phyloP scores from a whole-genome alignment of 1,140 invertebrate species.

The Tetranychus cinnabarinus region DNA sequence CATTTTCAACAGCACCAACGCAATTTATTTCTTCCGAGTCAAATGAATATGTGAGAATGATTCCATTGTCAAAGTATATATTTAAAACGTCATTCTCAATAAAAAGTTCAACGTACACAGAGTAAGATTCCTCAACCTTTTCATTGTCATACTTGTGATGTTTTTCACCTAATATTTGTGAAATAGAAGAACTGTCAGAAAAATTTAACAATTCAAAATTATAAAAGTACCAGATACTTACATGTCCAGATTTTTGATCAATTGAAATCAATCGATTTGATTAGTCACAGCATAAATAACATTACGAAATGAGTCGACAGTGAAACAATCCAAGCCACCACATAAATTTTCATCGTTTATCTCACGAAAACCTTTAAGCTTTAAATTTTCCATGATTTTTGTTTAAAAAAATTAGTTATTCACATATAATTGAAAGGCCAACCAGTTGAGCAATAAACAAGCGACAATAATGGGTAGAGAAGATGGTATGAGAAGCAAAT shows the following conservation, averaged over 20 bases:
- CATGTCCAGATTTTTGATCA: background rate
- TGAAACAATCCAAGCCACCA: background rate
- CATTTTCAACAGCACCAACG: constrained; percentile 5
- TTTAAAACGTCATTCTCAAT: background rate
- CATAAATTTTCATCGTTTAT: background rate
- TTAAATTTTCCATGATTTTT: background rate
- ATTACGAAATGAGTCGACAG: background rate
- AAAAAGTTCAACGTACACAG: background rate
- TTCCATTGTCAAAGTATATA: background rate
- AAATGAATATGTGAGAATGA: background rate
- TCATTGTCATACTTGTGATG: background rate
- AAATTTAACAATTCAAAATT: background rate
- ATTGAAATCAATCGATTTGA: background rate
- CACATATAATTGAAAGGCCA: background rate
- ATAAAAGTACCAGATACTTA: background rate
- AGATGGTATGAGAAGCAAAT: background rate
- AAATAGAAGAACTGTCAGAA: no score
- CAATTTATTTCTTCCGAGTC: background rate
- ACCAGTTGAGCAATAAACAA: background rate
- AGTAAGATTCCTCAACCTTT: background rate
- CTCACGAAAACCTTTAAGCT: background rate
- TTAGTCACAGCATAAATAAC: background rate
- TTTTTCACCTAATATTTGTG: no score
- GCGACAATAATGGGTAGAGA: background rate
- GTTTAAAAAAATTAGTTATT: background rate